These are phyloP conservation scores for Acipenser oxyrinchus DNA, from an alignment of 2,797 vertebrate species.

Conservation along the genomic window DNA sequence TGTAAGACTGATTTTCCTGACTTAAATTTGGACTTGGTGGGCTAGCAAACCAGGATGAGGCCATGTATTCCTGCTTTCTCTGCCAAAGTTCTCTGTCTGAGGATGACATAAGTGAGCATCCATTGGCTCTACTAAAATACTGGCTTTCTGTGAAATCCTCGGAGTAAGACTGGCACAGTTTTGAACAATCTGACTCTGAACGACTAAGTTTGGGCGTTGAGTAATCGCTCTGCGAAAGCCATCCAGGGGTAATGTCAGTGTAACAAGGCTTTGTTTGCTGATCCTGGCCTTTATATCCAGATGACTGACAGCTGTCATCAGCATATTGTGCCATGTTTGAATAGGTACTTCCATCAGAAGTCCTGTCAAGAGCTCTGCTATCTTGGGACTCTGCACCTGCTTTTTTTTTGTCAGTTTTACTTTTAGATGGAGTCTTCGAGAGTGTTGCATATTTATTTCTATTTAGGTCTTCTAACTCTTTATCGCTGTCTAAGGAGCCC, in stretches of 20 bases:
- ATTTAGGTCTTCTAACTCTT: slow-evolving; percentile 82
- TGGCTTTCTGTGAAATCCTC: slow-evolving; percentile 95
- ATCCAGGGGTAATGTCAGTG: slow-evolving; percentile 71
- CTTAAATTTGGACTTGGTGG: slow-evolving; percentile 59
- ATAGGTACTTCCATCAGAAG: slow-evolving; percentile 58
- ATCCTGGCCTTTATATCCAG: slow-evolving; percentile 61
- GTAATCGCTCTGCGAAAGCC: slow-evolving; percentile 93
- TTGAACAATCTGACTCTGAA: slow-evolving; percentile 96
- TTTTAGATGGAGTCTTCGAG: slow-evolving; percentile 72
- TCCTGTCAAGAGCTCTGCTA: slow-evolving; percentile 51
- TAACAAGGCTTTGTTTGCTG: slow-evolving; percentile 72
- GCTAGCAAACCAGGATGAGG: slow-evolving; percentile 67
- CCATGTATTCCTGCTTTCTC: slow-evolving; percentile 80
- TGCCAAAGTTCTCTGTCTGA: slow-evolving; percentile 96
- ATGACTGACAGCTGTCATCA: slow-evolving; percentile 47
- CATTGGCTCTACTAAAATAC: slow-evolving; percentile 81
- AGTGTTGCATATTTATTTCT: slow-evolving; percentile 83
- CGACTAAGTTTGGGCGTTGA: slow-evolving; percentile 87
- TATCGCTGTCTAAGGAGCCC: slow-evolving; percentile 88
- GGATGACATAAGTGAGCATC: slow-evolving; percentile 81
- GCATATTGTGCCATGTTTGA: slow-evolving; percentile 64
- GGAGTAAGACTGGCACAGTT: slow-evolving; percentile 92
- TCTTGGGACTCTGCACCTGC: slow-evolving; percentile 45
- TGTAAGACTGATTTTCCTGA: slow-evolving; percentile 52
- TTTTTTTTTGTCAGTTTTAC: slow-evolving; percentile 68